A percentile compares a stretch with the other conserved stretches of the same genome.
phyloP scores from a whole-genome alignment of 1,140 invertebrate species.

The Drosophila mayri region DNA sequence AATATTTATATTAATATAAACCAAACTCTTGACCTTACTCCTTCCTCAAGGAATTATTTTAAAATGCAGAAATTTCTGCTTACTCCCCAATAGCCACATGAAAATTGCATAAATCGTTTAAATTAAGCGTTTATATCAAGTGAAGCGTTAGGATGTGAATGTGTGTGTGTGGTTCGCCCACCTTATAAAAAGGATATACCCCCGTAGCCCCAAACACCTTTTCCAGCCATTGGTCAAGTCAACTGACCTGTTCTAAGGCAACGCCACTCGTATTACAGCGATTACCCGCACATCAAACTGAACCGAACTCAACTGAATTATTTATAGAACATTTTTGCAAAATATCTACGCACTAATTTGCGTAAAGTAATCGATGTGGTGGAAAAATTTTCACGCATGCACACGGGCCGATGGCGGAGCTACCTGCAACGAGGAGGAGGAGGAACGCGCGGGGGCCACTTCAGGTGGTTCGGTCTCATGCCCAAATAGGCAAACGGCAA shows the following conservation, averaged over 20 bases:
- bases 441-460: not conserved
- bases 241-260: constrained; percentile 28
- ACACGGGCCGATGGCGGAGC: constrained; percentile 37
- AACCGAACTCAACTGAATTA: constrained; percentile 73
- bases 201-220: not conserved
- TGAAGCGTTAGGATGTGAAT: constrained; percentile 43
- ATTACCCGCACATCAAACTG: constrained; percentile 55
- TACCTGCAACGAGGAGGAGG: not conserved
- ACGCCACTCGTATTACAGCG: constrained; percentile 33
- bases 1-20: not conserved
- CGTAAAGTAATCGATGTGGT: constrained; percentile 83
- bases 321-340: constrained; percentile 84
- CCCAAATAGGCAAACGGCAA: constrained; percentile 52
- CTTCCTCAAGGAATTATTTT: too few relatives aligned
- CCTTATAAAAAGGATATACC: not conserved
- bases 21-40: not conserved
- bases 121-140: constrained; percentile 68
- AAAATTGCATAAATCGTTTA: constrained; percentile 65
- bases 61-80: not conserved
- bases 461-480: constrained; percentile 38
- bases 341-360: constrained; percentile 84
- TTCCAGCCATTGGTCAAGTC: constrained; percentile 14
- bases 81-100: constrained; percentile 15
- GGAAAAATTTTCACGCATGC: constrained; percentile 82
- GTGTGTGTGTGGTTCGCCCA: constrained; percentile 2